These are phyloP conservation scores for Naja naja DNA, from an alignment of 2,113 vertebrate genomes.

Conservation along the genomic window DNA sequence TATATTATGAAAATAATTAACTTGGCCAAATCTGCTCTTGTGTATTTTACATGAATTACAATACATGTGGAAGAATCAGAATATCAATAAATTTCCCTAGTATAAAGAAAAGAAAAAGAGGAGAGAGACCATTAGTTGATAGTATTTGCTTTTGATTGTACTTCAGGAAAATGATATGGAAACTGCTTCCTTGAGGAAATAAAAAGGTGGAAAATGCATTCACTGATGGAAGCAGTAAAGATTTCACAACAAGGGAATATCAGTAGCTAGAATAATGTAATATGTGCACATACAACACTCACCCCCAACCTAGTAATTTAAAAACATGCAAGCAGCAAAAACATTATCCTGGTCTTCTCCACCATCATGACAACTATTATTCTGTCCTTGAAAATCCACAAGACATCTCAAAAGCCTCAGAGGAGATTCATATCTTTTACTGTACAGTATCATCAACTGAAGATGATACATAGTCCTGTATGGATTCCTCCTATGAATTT, in stretches of 20 bases:
- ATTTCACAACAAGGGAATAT: slow-evolving; percentile 3
- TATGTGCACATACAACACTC: neutral
- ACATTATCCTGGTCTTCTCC: slow-evolving; percentile 12
- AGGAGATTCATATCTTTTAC: neutral
- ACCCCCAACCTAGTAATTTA: slow-evolving; percentile 5
- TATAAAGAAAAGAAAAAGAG: slow-evolving; percentile 14
- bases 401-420: slow-evolving; percentile 1
- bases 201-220: slow-evolving; percentile 18
- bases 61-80: slow-evolving; percentile 24
- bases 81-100: slow-evolving; percentile 18
- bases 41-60: neutral
- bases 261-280: slow-evolving; percentile 9
- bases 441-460: neutral
- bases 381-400: slow-evolving; percentile 21
- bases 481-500: neutral
- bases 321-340: neutral
- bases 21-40: neutral
- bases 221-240: neutral
- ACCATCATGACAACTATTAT: slow-evolving; percentile 1
- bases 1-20: neutral
- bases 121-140: neutral
- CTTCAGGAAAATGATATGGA: slow-evolving; percentile 13
- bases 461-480: neutral
- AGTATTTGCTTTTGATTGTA: slow-evolving; percentile 19
- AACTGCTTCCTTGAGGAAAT: neutral